Conservation (phyloP, 2,113 vertebrate species). For the Oreochromis tanganicae region DNA sequence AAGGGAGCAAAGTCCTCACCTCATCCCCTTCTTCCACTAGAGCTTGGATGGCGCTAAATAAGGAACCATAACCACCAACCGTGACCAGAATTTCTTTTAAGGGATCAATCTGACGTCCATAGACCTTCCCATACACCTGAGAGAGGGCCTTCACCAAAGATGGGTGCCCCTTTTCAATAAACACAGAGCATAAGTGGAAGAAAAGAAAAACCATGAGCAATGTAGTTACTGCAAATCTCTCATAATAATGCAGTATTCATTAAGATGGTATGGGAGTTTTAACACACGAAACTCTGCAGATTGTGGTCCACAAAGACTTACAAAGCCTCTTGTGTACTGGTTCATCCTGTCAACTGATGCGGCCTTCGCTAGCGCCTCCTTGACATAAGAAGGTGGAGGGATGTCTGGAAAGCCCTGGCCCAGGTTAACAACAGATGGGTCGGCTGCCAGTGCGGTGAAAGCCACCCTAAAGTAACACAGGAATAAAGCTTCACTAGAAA, state of each 20-base stretch:
- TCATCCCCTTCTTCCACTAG: slow-evolving; percentile 90
- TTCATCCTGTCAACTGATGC: slow-evolving; percentile 80
- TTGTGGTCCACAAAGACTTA: slow-evolving; percentile 58
- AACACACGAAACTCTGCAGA: not conserved
- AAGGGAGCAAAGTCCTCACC: slow-evolving; percentile 63
- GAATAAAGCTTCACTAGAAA: not conserved
- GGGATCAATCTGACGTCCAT: slow-evolving; percentile 79
- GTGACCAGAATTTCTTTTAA: slow-evolving; percentile 88
- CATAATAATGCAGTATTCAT: not conserved
- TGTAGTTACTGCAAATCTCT: not conserved
- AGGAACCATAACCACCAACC: slow-evolving; percentile 89
- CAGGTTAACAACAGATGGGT: slow-evolving; percentile 88
- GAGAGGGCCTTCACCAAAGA: slow-evolving; percentile 86
- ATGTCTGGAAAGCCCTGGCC: slow-evolving; percentile 91
- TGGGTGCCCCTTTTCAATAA: slow-evolving; percentile 81
- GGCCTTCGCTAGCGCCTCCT: slow-evolving; percentile 81
- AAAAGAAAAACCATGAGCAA: not conserved
- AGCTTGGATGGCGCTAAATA: slow-evolving; percentile 86
- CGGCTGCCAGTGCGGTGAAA: slow-evolving; percentile 85
- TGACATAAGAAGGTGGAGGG: slow-evolving; percentile 84
- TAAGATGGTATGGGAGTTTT: not conserved
- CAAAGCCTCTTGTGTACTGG: slow-evolving; percentile 94
- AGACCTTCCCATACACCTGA: slow-evolving; percentile 83
- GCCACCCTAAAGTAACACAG: slow-evolving; percentile 75
- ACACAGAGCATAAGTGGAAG: not conserved